Evolutionary conservation across 1,140 invertebrate species (phyloP), one percentile per base, ranked within the genome.

Genomic region (Procambarus clarkii): DNA sequence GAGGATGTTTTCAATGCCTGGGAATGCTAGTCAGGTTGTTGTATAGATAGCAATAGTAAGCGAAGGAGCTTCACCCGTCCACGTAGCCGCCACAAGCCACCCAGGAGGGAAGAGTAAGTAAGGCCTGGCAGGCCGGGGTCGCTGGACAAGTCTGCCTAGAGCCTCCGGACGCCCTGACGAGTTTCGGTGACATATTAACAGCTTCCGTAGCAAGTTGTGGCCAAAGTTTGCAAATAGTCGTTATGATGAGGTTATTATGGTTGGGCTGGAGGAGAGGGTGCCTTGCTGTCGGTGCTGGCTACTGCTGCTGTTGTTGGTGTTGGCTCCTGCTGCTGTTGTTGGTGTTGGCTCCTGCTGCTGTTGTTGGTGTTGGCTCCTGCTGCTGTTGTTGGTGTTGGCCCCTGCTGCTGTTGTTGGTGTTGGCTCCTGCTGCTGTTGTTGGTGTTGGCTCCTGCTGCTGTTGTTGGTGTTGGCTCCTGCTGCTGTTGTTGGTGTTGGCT

Each of bases 191-290:
- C 69, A 74, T 74, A 74, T 74, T 34, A 74, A 74, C 69, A 74
- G 69, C 69, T 34, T 74, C 69, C n/a, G 69, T 5, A 3, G 15
- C n/a, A 24, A 74, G 69, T 74, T 74, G 21, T 34, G 69, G 69
- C 69, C 69, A 34, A 74, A 74, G 69, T 74, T 74, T 74, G 69
- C 69, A 74, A 74, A 74, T 74, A 74, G 69, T 74, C 69, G 69
- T 74, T 74, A 74, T 74, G 69, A 74, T 74, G 69, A 34, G 24
- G 69, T 74, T 74, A 54, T 81, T 81, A 81, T 81, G 60, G 60
- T 18, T 5, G 13, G 60, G 79, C 69, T 74, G 69, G 7, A 34
- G n/a, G 34, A 11, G 69, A 21, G 69, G 69, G 24, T 2, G 5
- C 69, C n/a, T 0, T 74, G 69, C 24, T 74, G 69, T 21, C 34